Evolutionary conservation across 2,888 invertebrate genomes (phyloP).

Genomic region (Anthophora plumipes): DNA sequence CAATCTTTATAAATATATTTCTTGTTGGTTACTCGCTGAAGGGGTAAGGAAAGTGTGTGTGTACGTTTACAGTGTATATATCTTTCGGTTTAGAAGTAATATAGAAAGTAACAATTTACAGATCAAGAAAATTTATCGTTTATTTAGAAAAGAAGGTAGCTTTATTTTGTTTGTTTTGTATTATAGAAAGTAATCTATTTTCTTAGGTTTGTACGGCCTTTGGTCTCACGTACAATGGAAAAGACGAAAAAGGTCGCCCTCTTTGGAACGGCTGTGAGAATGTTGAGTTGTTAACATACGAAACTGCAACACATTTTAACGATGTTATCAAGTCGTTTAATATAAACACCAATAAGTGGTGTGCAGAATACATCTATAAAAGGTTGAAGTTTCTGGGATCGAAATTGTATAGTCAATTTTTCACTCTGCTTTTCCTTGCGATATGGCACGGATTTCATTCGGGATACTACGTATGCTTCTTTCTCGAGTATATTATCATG

Average conservation of each 20-base stretch:
- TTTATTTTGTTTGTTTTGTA: background rate
- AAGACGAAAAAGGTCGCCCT: constrained; percentile 86
- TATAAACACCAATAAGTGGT: constrained; percentile 97
- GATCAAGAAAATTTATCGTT: no score
- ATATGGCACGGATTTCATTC: constrained; percentile 98
- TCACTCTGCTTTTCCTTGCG: constrained; percentile 94
- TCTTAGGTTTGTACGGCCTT: constrained; percentile 85
- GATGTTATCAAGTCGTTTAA: constrained; percentile 97
- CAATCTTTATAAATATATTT: constrained; percentile 95
- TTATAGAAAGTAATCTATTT: constrained; percentile 9
- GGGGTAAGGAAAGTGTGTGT: constrained; percentile 85
- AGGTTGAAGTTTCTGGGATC: constrained; percentile 94
- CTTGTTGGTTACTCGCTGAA: constrained; percentile 96
- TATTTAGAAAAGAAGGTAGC: no score
- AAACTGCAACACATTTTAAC: constrained; percentile 93
- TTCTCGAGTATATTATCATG: constrained; percentile 95
- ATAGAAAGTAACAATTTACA: no score
- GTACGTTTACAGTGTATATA: background rate
- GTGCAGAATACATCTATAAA: constrained; percentile 97
- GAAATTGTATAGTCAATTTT: constrained; percentile 90
- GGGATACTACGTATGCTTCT: constrained; percentile 97
- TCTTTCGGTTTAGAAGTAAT: background rate
- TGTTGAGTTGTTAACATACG: constrained; percentile 92
- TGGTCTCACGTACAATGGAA: constrained; percentile 94
- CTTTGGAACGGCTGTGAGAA: constrained; percentile 96